Evolutionary conservation across 2,797 vertebrate genomes (phyloP), one percentile per base, ranked within the genome.

Genomic region (Brachymystax lenok): DNA sequence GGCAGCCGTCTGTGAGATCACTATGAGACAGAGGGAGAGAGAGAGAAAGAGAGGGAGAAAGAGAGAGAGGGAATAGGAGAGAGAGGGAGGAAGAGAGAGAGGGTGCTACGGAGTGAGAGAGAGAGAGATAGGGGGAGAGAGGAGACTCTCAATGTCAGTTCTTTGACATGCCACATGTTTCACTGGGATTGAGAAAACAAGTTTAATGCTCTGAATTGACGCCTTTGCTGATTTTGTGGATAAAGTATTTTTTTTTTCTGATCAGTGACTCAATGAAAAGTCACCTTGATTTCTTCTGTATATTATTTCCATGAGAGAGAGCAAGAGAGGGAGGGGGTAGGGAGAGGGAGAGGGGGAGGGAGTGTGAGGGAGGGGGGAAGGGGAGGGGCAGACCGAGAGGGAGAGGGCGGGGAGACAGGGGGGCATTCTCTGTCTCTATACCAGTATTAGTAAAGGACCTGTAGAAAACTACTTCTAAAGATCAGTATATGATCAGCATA

Each of bases 81-180:
- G 74, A 14, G 69, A 24, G 63, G 10, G 50, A 17, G 50, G 17
- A 8, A 70, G 30, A 19, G 51, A 28, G 24, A 71, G 56, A 64
- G 33, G 30, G 35, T 10, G 33, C 5, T 54, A 40, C 19, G 13
- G 40, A 61, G 46, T n/a, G 51, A 28, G 61, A 28, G 24, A 84
- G 70, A 50, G 40, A 75, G 51, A 69, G 71, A 82, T 72, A 69
- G 17, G 33, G 21, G 46, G 28, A 70, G 46, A 75, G 30, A 79
- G 69, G 79, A 82, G 74, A 74, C 74, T 83, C 79, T 83, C 86
- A 87, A 83, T 80, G 82, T 85, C 84, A 85, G 76, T 72, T 74
- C 63, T 76, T 63, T 85, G 84, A 87, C 83, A 76, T 77, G 79
- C 64, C 76, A 78, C 84, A 84, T 86, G 82, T 86, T 81, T 87